Evolutionary conservation across 2,888 invertebrate species (phyloP).

Genomic region (Clanis bilineata): DNA sequence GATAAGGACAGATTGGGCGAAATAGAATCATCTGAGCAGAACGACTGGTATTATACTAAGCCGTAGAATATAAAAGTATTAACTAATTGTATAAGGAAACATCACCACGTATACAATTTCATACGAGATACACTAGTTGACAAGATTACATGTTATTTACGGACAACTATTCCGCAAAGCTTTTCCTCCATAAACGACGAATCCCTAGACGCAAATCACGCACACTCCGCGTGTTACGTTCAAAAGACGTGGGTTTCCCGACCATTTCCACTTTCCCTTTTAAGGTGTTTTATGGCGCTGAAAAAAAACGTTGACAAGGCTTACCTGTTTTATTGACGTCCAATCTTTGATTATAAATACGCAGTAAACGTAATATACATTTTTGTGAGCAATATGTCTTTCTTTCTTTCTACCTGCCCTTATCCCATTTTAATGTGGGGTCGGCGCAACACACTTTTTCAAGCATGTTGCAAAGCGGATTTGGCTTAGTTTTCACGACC

Average conservation of each 20-base stretch:
- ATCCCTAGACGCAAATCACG: slow-evolving; percentile 9
- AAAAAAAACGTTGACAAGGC: not conserved
- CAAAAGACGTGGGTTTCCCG: slow-evolving; percentile 2
- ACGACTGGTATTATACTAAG: no score
- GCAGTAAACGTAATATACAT: no score
- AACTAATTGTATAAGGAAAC: no score
- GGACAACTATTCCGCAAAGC: slow-evolving; percentile 9
- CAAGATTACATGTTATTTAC: slow-evolving; percentile 5
- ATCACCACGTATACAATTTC: not conserved
- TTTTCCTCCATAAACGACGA: not conserved
- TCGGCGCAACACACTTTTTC: no score
- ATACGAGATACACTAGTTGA: not conserved
- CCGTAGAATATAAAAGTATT: no score
- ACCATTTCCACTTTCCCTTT: slow-evolving; percentile 11
- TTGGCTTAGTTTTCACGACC: no score
- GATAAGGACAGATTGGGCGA: no score
- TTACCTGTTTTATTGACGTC: not conserved
- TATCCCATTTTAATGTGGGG: no score
- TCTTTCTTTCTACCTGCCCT: no score
- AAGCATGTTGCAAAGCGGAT: no score
- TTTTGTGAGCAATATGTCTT: no score
- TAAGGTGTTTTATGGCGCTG: not conserved
- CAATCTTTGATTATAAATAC: not conserved
- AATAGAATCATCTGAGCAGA: no score
- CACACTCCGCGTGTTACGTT: slow-evolving; percentile 9